Conservation (phyloP, 2,888 invertebrate species). For the Pheosia gnoma region DNA sequence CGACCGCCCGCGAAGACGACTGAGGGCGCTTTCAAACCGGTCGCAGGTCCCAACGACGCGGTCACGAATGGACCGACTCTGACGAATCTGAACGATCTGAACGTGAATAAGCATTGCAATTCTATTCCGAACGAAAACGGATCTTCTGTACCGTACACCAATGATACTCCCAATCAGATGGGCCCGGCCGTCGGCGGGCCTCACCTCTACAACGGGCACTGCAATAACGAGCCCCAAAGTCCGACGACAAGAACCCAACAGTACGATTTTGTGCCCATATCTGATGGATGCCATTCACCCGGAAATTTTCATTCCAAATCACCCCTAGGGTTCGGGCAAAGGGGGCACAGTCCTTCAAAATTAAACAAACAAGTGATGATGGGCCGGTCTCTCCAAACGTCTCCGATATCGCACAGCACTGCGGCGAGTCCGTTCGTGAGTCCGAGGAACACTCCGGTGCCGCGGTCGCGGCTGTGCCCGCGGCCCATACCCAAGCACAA, state of each 20-base stretch:
- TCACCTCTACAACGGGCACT: conserved; percentile 68
- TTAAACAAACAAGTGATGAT: conserved; percentile 62
- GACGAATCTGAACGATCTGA: conserved; percentile 45
- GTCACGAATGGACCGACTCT: conserved; percentile 54
- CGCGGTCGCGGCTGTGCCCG: conserved; percentile 85
- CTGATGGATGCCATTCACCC: conserved; percentile 89
- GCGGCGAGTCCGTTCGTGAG: conserved; percentile 93
- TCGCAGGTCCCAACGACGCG: conserved; percentile 41
- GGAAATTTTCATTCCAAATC: conserved; percentile 75
- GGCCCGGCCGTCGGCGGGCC: conserved; percentile 48
- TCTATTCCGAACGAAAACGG: conserved; percentile 61
- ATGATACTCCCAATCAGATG: conserved; percentile 50
- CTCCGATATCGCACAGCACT: conserved; percentile 85
- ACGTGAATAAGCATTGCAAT: conserved; percentile 51
- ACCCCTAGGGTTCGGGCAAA: conserved; percentile 67
- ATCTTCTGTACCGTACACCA: conserved; percentile 48
- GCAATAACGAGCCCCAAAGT: conserved; percentile 86
- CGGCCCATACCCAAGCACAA: conserved; percentile 77
- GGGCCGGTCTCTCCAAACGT: conserved; percentile 75
- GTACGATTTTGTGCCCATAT: conserved; percentile 94
- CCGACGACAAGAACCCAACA: conserved; percentile 91
- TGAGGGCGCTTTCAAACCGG: conserved; percentile 69
- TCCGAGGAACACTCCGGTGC: conserved; percentile 90
- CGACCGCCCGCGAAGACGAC: conserved; percentile 46
- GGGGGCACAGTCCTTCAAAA: conserved; percentile 71